Percentiles rank a stretch among this genome's conserved stretches.
Conservation (phyloP, 2,797 vertebrate genomes). For the Pangasius krempfi region DNA sequence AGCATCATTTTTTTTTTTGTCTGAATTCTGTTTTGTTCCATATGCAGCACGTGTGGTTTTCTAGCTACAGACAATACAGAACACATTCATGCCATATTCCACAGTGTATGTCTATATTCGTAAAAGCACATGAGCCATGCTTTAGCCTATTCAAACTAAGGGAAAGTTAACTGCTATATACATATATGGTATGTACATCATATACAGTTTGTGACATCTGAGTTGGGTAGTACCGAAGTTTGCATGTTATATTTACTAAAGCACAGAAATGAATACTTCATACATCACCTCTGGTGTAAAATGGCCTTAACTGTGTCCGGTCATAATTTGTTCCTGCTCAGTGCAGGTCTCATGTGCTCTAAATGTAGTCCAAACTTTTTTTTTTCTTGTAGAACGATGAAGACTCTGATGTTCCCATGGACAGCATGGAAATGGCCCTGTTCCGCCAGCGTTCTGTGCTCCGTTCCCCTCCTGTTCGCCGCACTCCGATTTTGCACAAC, state of each 20-base stretch:
- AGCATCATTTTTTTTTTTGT: neutral
- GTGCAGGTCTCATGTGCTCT: neutral
- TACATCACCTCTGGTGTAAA: neutral
- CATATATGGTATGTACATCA: neutral
- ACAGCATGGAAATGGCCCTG: slow-evolving; percentile 93
- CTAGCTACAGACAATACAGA: neutral
- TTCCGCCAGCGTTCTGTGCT: slow-evolving; percentile 95
- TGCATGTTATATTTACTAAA: neutral
- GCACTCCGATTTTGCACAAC: slow-evolving; percentile 97
- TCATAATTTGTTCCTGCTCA: neutral
- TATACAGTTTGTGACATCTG: neutral
- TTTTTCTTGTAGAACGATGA: slow-evolving; percentile 84
- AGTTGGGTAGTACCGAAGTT: neutral
- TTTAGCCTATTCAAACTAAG: neutral
- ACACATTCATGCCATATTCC: neutral
- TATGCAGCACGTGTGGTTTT: neutral
- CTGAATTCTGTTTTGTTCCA: neutral
- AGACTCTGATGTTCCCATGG: slow-evolving; percentile 95
- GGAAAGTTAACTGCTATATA: neutral
- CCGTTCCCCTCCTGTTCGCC: slow-evolving; percentile 93
- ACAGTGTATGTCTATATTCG: neutral
- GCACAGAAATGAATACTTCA: neutral
- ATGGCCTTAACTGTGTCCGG: neutral
- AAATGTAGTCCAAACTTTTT: neutral
- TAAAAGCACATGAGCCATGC: neutral